These are phyloP conservation scores for Fopius arisanus DNA, from an alignment of 1,140 invertebrate genomes.

Conservation along the genomic window DNA sequence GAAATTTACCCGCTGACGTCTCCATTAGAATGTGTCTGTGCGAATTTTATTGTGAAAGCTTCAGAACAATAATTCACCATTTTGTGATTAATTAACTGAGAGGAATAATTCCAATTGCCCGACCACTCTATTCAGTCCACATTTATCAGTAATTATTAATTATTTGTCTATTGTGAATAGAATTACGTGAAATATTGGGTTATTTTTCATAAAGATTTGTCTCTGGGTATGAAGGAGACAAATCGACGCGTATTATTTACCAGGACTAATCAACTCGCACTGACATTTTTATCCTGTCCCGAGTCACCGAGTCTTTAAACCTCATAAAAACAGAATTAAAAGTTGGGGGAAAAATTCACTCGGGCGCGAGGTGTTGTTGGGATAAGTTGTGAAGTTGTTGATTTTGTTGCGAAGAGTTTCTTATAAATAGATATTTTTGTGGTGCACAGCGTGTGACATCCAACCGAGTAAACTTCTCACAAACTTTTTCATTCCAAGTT, in stretches of 20 bases:
- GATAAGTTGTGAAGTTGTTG: background rate
- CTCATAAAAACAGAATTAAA: background rate
- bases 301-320: background rate
- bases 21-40: background rate
- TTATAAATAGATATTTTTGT: constrained; percentile 10
- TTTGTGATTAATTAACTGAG: background rate
- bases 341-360: background rate
- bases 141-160: too few relatives aligned
- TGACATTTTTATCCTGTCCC: constrained; percentile 6
- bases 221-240: too few relatives aligned
- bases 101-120: background rate
- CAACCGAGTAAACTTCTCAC: background rate
- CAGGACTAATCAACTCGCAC: background rate
- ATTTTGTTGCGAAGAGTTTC: background rate
- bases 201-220: background rate
- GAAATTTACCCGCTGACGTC: background rate
- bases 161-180: too few relatives aligned
- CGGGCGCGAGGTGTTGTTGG: background rate
- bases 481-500: background rate
- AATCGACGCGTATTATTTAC: background rate
- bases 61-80: background rate
- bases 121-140: too few relatives aligned
- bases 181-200: background rate
- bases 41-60: background rate
- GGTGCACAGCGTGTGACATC: background rate